These are phyloP conservation scores for Gallinago nigripennis DNA, from an alignment of 2,797 vertebrate species.

Conservation along the genomic window DNA sequence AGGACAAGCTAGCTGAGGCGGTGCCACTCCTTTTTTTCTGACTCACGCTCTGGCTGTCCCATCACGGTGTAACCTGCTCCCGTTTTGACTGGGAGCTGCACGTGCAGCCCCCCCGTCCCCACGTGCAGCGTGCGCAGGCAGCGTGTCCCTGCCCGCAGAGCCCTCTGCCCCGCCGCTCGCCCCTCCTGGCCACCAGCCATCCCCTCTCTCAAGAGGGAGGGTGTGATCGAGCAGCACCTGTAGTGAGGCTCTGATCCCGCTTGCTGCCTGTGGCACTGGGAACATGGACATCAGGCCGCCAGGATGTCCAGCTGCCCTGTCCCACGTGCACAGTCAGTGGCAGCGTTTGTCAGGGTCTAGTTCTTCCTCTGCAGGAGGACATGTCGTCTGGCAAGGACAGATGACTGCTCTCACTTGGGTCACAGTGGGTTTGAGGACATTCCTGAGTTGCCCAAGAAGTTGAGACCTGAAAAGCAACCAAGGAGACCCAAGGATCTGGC, in stretches of 20 bases:
- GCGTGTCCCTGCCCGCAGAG: background rate
- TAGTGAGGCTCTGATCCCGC: background rate
- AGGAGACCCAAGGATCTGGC: background rate
- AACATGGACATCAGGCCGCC: background rate
- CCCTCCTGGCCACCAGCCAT: background rate
- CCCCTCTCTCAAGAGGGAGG: background rate
- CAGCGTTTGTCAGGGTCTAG: background rate
- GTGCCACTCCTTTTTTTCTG: background rate
- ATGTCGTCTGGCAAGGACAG: background rate
- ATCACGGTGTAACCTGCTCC: rapidly evolving
- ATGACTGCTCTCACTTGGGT: background rate
- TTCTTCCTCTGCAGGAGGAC: background rate
- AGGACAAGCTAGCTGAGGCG: background rate
- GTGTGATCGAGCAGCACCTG: rapidly evolving
- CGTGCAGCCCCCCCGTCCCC: background rate
- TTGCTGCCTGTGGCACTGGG: background rate
- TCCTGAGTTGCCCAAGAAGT: background rate
- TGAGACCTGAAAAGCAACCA: background rate
- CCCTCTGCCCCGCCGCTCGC: background rate
- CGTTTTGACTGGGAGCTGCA: background rate
- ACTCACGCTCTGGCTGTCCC: rapidly evolving
- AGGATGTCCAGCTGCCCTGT: background rate
- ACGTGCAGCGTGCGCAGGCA: background rate
- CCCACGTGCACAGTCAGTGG: rapidly evolving
- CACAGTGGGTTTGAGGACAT: background rate